Evolutionary conservation across 2,113 vertebrate species (phyloP).

Genomic region (Podilymbus podiceps): DNA sequence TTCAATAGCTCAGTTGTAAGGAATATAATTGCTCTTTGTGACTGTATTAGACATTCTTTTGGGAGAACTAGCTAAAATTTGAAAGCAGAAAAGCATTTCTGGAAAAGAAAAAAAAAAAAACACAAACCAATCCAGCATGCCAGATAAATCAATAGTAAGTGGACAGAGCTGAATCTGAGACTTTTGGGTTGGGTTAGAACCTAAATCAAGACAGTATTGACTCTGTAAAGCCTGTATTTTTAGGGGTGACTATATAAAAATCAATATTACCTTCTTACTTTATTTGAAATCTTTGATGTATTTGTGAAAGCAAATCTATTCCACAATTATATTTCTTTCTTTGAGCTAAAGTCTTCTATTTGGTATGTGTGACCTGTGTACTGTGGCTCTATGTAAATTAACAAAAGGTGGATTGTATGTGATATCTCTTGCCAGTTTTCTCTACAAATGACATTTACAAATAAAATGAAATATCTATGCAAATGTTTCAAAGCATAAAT

Average conservation of each 20-base stretch:
- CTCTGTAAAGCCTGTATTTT: not conserved
- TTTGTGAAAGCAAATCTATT: conserved; percentile 3
- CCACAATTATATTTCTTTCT: not conserved
- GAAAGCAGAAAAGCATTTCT: conserved; percentile 42
- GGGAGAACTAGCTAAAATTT: conserved; percentile 45
- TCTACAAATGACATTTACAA: not conserved
- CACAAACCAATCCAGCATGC: not conserved
- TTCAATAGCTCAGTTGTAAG: conserved; percentile 69
- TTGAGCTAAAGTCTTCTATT: not conserved
- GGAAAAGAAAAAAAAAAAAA: not conserved
- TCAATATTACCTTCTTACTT: not conserved
- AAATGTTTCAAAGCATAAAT: not conserved
- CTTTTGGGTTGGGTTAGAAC: not conserved
- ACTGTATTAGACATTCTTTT: conserved; percentile 51
- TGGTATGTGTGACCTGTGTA: not conserved
- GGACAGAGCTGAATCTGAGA: not conserved
- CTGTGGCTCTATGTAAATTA: not conserved
- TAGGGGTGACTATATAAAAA: not conserved
- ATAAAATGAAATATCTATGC: not conserved
- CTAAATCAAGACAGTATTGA: conserved; percentile 5
- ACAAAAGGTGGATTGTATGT: not conserved
- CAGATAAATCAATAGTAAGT: conserved; percentile 33
- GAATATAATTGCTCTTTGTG: conserved; percentile 67
- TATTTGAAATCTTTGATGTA: not conserved
- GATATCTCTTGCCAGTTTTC: not conserved